Evolutionary conservation across 2,888 invertebrate genomes (phyloP).

Genomic region (Chouioia cunea): DNA sequence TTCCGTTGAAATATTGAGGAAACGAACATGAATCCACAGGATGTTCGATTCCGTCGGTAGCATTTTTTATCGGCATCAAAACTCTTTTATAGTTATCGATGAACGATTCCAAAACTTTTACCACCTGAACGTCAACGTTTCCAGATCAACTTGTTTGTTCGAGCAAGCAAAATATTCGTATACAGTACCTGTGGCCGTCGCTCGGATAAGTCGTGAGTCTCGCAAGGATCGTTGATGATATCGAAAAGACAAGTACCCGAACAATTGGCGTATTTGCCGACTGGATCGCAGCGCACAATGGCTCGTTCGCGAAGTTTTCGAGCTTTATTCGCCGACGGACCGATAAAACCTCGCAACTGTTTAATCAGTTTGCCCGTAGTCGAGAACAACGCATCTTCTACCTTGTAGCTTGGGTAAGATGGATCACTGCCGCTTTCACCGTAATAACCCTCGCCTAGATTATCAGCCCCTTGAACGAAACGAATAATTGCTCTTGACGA

Average conservation of each 20-base stretch:
- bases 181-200: conserved; percentile 53
- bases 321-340: conserved; percentile 23
- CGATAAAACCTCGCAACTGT: conserved; percentile 11
- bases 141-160: conserved; percentile 14
- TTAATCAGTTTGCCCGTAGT: conserved; percentile 52
- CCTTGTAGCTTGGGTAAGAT: conserved; percentile 54
- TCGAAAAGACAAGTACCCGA: conserved; percentile 58
- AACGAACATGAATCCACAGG: conserved; percentile 51
- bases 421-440: conserved; percentile 53
- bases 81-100: conserved; percentile 52
- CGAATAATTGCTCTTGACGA: not conserved
- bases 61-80: conserved; percentile 51
- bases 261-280: conserved; percentile 49
- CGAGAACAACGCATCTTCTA: conserved; percentile 52
- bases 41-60: not conserved
- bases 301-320: conserved; percentile 34
- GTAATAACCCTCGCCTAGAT: conserved; percentile 51
- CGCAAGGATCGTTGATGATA: conserved; percentile 60
- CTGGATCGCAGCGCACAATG: conserved; percentile 52
- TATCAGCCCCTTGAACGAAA: conserved; percentile 47
- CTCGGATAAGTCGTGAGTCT: conserved; percentile 58
- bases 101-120: conserved; percentile 47
- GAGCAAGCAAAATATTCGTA: not conserved
- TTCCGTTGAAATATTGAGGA: conserved; percentile 55
- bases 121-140: conserved; percentile 50